A percentile compares a stretch with the other conserved stretches of the same genome.
Evolutionary conservation across 2,113 vertebrate species (phyloP).

Genomic region (Theristicus caerulescens): DNA sequence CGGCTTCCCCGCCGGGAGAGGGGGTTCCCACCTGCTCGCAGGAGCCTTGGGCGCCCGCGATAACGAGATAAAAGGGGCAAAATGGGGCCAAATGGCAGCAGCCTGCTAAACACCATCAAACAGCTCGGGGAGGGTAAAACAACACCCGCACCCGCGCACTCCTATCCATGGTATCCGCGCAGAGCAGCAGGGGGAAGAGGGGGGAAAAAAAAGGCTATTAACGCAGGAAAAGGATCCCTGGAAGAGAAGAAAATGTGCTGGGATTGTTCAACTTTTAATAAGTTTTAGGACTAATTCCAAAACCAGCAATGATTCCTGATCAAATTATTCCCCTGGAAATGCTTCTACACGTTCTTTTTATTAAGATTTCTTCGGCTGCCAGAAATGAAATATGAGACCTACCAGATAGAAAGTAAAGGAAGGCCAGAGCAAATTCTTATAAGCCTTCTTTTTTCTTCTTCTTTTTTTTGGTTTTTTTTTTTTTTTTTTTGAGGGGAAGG

Average conservation of each 20-base stretch:
- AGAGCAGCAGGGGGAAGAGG: not conserved
- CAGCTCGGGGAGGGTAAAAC: not conserved
- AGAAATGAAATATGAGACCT: constrained; percentile 62
- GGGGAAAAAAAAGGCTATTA: not conserved
- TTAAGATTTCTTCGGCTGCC: constrained; percentile 60
- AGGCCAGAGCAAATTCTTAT: constrained; percentile 7
- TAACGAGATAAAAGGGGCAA: constrained; percentile 10
- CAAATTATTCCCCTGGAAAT: constrained; percentile 58
- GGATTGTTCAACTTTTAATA: constrained; percentile 51
- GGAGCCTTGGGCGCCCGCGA: not conserved
- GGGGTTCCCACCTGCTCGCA: not conserved
- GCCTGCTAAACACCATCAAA: not conserved
- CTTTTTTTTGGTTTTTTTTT: no score
- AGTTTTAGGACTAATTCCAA: constrained; percentile 58
- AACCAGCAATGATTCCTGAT: constrained; percentile 46
- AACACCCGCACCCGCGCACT: not conserved
- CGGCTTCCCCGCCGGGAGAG: not conserved
- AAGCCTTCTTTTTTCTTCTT: not conserved
- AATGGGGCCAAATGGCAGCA: not conserved
- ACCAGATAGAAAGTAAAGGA: not conserved
- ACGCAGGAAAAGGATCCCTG: not conserved
- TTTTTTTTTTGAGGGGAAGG: not conserved
- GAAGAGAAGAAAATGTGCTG: not conserved
- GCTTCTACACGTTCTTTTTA: constrained; percentile 54
- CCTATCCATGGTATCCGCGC: not conserved